phyloP scores from a whole-genome alignment of 2,113 vertebrate genomes.

The Delphinus delphis region DNA sequence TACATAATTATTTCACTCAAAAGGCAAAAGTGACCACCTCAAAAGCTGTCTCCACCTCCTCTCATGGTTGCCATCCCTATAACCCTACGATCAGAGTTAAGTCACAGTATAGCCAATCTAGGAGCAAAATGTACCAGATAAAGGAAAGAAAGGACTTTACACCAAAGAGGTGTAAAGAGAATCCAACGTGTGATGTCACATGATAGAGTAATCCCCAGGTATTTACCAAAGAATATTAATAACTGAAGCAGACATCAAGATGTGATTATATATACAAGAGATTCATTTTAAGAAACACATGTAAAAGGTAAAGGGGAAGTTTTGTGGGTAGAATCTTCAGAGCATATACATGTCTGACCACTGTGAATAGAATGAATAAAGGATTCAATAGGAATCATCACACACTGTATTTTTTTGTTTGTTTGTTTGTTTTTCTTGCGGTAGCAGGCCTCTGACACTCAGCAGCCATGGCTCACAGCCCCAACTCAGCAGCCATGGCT shows the following conservation, averaged over 20 bases:
- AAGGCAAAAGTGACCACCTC: not conserved
- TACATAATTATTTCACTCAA: not conserved
- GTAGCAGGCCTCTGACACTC: no score
- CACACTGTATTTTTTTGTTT: not conserved
- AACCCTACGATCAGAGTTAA: not conserved
- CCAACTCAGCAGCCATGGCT: no score
- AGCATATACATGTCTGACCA: not conserved
- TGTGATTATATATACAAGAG: not conserved
- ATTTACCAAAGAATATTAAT: not conserved
- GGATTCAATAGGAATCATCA: not conserved
- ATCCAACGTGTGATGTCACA: not conserved
- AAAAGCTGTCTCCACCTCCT: not conserved
- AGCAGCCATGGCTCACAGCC: accelerated
- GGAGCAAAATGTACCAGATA: not conserved
- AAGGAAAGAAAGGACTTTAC: not conserved
- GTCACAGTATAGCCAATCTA: not conserved
- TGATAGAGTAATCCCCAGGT: not conserved
- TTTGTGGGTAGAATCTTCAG: not conserved
- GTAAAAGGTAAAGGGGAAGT: not conserved
- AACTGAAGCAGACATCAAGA: not conserved
- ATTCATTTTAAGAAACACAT: not conserved
- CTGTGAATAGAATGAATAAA: not conserved
- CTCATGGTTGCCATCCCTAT: no score
- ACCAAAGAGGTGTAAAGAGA: not conserved
- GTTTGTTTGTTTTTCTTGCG: no score